Evolutionary conservation across 2,797 vertebrate species (phyloP), one percentile per base, ranked within the genome.

Genomic region (Zenarchopterus dispar): DNA sequence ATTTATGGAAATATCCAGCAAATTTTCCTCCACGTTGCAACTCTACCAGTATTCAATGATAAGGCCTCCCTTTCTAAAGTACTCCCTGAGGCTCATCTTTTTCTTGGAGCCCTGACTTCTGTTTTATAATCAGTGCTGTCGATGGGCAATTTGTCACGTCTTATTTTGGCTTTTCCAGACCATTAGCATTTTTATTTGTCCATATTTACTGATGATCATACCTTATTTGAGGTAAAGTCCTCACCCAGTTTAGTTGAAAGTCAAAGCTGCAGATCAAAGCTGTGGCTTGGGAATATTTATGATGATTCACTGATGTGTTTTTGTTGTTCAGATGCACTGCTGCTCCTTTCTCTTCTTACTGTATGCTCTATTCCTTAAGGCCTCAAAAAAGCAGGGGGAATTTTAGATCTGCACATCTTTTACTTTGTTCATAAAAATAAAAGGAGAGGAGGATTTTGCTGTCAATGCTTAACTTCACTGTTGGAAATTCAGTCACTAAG

Each of bases 291-390:
- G 51, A 24, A 46, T 8, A 42, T 79, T 82, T 76, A 23, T 4
- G 23, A 60, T 81, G 67, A 78, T 78, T 81, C 59, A 57, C 39
- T 46, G 67, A 83, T 72, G 77, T 36, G 13, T 75, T 49, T 48
- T 79, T 73, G 75, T 77, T 86, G 74, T 82, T 81, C 55, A 85
- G 67, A 76, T 63, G 66, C 48, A 48, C 68, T 26, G 65, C 62
- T 62, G 31, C 61, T 31, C 52, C 19, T 44, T 28, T 39, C 43
- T 45, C 54, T 36, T 65, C 47, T 62, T 70, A 23, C 44, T 64
- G 39, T 73, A 16, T 59, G 50, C 44, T 57, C 31, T 54, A 75
- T 23, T 56, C 46, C 51, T 70, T 17, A n/a, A 56, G 57, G 47
- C 64, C 6, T 82, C 19, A 3, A 18, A 62, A 71, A 62, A 45